phyloP scores from a whole-genome alignment of 2,113 vertebrate genomes.

The Pontoporia blainvillei region DNA sequence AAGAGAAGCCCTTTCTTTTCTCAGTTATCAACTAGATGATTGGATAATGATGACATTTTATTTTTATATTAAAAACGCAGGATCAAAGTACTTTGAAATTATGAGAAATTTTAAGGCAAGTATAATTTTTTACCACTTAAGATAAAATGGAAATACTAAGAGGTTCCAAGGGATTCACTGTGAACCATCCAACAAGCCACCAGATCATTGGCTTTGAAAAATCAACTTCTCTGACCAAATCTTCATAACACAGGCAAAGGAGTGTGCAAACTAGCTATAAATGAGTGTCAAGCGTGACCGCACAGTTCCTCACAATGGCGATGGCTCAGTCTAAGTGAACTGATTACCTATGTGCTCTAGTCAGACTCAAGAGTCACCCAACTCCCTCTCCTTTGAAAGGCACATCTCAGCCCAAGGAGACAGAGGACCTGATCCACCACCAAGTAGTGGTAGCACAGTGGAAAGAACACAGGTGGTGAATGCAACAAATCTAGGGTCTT shows the following conservation, averaged over 20 bases:
- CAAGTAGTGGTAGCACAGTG: not conserved
- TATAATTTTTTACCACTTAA: not conserved
- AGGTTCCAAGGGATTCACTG: not conserved
- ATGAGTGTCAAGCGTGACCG: not conserved
- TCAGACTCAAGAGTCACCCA: not conserved
- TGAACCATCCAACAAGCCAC: not conserved
- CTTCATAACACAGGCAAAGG: not conserved
- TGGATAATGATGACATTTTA: not conserved
- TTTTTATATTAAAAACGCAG: not conserved
- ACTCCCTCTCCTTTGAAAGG: not conserved
- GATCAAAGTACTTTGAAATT: not conserved
- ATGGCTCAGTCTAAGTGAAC: not conserved
- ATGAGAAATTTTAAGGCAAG: not conserved
- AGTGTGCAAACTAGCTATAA: not conserved
- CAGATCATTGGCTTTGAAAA: not conserved
- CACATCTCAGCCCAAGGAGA: not conserved
- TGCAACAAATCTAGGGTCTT: not conserved
- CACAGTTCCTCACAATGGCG: not conserved
- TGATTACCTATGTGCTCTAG: not conserved
- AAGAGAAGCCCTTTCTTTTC: not conserved
- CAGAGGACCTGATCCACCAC: not conserved
- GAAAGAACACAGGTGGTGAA: not conserved
- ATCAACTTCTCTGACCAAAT: not conserved
- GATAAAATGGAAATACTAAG: not conserved
- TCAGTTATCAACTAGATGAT: not conserved